Evolutionary conservation across 2,797 vertebrate genomes (phyloP).

Genomic region (Enteromius afrohamiltoni): DNA sequence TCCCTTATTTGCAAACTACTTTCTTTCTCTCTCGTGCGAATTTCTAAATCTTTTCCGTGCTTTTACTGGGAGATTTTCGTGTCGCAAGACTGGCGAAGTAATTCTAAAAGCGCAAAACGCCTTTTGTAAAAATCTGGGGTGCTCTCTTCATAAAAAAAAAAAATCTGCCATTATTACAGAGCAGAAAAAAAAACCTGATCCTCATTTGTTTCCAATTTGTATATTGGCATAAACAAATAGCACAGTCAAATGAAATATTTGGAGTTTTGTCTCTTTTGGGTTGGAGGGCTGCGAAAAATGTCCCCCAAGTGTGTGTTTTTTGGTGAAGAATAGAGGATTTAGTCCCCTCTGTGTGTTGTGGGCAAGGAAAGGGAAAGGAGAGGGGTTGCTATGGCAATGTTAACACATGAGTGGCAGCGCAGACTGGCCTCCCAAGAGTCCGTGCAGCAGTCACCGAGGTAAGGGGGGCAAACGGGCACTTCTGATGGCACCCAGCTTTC

Average conservation of each 20-base stretch:
- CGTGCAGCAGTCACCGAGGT: conserved; percentile 75
- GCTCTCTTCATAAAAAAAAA: neutral
- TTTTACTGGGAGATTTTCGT: neutral
- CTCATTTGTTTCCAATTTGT: conserved; percentile 43
- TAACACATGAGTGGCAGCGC: conserved; percentile 84
- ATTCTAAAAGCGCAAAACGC: conserved; percentile 13
- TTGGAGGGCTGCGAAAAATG: conserved; percentile 39
- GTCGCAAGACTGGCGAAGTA: neutral
- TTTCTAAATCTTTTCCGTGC: neutral
- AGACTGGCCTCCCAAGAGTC: conserved; percentile 79
- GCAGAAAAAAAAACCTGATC: conserved; percentile 15
- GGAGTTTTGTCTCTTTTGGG: conserved; percentile 44
- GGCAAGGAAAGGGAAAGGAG: conserved; percentile 81
- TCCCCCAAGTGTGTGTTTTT: conserved; percentile 54
- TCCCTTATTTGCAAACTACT: conserved; percentile 13
- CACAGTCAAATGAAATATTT: conserved; percentile 46
- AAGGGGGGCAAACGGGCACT: conserved; percentile 62
- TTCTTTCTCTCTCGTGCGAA: neutral
- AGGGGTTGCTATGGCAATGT: conserved; percentile 83
- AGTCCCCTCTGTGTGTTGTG: conserved; percentile 75
- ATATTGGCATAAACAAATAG: conserved; percentile 33
- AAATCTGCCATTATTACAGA: conserved; percentile 14
- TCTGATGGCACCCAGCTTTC: conserved; percentile 75
- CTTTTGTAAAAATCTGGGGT: conserved; percentile 39
- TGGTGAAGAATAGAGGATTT: conserved; percentile 62